Evolutionary conservation across 2,797 vertebrate genomes (phyloP).

Genomic region (Malacoctenus gilli): DNA sequence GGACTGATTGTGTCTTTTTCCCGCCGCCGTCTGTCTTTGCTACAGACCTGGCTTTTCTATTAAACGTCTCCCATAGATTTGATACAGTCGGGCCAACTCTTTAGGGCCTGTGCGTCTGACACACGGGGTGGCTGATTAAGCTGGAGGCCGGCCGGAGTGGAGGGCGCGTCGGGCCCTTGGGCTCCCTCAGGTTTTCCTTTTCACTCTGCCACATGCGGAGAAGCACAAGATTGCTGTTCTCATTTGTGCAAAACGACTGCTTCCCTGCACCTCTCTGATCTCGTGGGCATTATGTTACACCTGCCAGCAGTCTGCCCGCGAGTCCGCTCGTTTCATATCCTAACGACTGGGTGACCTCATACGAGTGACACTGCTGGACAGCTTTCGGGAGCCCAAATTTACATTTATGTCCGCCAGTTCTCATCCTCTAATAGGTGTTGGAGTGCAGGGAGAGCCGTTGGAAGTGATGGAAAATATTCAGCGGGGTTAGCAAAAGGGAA

Average conservation of each 20-base stretch:
- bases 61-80: slow-evolving; percentile 18
- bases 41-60: slow-evolving; percentile 10
- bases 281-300: slow-evolving; percentile 11
- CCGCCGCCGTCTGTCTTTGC: slow-evolving; percentile 1
- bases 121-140: slow-evolving; percentile 62
- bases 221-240: slow-evolving; percentile 29
- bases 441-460: neutral
- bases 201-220: slow-evolving; percentile 31
- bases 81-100: slow-evolving; percentile 23
- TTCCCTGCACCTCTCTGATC: slow-evolving; percentile 27
- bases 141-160: slow-evolving; percentile 40
- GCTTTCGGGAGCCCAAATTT: neutral
- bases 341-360: neutral
- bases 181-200: slow-evolving; percentile 24
- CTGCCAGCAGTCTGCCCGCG: slow-evolving; percentile 7
- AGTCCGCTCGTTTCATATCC: slow-evolving; percentile 10
- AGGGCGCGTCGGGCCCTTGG: slow-evolving; percentile 21
- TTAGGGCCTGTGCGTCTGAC: slow-evolving; percentile 46
- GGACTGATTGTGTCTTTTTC: neutral
- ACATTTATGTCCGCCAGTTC: neutral
- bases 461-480: neutral
- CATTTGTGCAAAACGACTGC: slow-evolving; percentile 29
- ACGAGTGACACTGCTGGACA: neutral
- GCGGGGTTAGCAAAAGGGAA: neutral
- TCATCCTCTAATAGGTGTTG: neutral